These are phyloP conservation scores for Pachyramphus minor DNA, from an alignment of 2,113 vertebrate genomes.

Conservation along the genomic window DNA sequence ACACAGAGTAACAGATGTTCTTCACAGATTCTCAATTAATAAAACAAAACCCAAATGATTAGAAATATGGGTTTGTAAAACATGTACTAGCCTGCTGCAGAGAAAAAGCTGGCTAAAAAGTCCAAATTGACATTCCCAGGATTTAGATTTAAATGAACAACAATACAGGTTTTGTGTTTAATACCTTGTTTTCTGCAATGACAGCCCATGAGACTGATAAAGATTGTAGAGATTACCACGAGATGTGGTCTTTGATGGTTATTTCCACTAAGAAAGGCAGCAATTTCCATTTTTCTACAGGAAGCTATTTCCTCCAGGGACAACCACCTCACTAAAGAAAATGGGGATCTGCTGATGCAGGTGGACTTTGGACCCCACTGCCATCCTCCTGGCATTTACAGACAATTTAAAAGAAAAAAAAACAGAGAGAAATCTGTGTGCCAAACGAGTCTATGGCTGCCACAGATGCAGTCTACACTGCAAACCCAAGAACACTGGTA, in stretches of 20 bases:
- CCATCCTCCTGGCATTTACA: background rate
- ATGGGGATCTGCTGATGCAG: background rate
- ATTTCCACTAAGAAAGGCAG: background rate
- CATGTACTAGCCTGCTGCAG: background rate
- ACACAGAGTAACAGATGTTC: slow-evolving; percentile 18
- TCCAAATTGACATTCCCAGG: background rate
- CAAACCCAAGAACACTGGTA: background rate
- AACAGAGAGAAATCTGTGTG: background rate
- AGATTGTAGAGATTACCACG: background rate
- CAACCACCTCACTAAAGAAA: background rate
- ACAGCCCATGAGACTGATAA: background rate
- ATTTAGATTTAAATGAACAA: background rate
- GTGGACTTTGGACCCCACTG: background rate
- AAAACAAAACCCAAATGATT: background rate
- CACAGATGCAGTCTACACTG: background rate
- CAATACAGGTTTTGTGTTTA: background rate
- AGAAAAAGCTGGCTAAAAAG: background rate
- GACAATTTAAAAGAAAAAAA: background rate
- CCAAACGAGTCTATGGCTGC: background rate
- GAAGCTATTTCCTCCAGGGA: background rate
- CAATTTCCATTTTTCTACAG: background rate
- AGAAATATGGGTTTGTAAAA: background rate
- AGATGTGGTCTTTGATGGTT: background rate
- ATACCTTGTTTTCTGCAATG: background rate
- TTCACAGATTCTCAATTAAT: background rate